Evolutionary conservation across 2,888 invertebrate species (phyloP).

Genomic region (Chrysolina americana): DNA sequence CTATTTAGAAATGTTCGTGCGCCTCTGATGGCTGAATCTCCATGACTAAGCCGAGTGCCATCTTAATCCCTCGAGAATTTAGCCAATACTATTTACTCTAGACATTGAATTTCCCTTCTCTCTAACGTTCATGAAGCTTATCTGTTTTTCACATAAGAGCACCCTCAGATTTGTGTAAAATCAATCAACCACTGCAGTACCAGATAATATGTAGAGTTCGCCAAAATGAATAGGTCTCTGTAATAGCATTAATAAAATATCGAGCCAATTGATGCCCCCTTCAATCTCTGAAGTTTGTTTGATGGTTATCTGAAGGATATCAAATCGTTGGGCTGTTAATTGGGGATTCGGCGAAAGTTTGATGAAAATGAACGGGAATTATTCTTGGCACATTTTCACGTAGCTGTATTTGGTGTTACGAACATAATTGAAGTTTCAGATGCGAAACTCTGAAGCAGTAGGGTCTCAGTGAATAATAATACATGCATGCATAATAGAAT

Average conservation of each 20-base stretch:
- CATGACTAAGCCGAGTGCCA: conserved; percentile 59
- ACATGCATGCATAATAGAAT: no score
- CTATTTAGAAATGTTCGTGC: conserved; percentile 39
- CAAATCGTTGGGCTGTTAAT: conserved; percentile 13
- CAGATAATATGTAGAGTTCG: conserved; percentile 51
- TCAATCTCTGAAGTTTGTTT: conserved; percentile 33
- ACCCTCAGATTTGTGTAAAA: conserved; percentile 57
- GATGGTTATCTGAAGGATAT: conserved; percentile 26
- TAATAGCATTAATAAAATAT: conserved; percentile 37
- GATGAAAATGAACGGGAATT: conserved; percentile 27
- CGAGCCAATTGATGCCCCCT: conserved; percentile 32
- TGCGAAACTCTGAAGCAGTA: background rate
- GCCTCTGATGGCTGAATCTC: conserved; percentile 46
- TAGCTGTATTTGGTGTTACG: conserved; percentile 10
- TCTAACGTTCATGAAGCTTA: conserved; percentile 56
- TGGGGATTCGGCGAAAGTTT: conserved; percentile 15
- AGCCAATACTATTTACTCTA: conserved; percentile 65
- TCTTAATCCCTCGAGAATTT: conserved; percentile 64
- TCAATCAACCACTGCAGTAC: conserved; percentile 55
- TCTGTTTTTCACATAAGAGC: conserved; percentile 63
- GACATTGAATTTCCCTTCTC: conserved; percentile 60
- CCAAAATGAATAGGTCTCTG: conserved; percentile 44
- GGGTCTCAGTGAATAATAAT: background rate
- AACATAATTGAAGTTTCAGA: background rate
- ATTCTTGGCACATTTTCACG: background rate